Evolutionary conservation across 2,797 vertebrate genomes (phyloP), one percentile per base, ranked within the genome.

Genomic region (Eidolon dupreanum): DNA sequence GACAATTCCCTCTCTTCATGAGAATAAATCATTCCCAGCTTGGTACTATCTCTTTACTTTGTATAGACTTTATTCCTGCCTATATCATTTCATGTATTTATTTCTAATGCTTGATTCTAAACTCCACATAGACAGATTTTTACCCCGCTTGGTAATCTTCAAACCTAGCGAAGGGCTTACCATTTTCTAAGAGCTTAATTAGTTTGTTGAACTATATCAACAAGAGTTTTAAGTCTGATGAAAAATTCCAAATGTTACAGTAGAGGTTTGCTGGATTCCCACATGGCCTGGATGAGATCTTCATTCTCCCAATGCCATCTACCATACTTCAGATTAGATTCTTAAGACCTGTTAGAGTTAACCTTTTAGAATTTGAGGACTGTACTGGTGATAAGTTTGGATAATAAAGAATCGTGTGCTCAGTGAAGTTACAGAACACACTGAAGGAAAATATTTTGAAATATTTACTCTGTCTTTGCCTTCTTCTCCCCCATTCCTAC

Each of bases 371-470:
- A 33, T 73, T 55, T 12, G 65, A 61, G 24, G 77, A 20, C 17
- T 61, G 17, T 5, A 53, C 53, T 66, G 20, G 46, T 81, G 53
- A 65, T 41, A 55, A 51, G 13, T 55, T 3, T 0, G n/a, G 11
- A 26, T n/a, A 55, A 16, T 19, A 16, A 71, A 20, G 36, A 26
- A 49, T 2, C 49, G 6, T 33, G 7, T 28, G 15, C 24, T 89
- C 41, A 65, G 55, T 41, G 63, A 74, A 20, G 33, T 82, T 46
- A n/a, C 1, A 71, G 46, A 87, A 53, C 16, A 63, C 41, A 5
- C 6, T 22, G 74, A 90, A 68, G 55, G 31, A 74, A 94, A 51
- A 59, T 90, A 49, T 41, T 78, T 87, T 87, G n/a, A 92, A 86
- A 38, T 41, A 70, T 51, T 41, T 78, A 26, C 36, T 83, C 70